Percentiles rank a stretch among this genome's conserved stretches.
Evolutionary conservation across 2,888 invertebrate species (phyloP).

Genomic region (Pandemis corylana): DNA sequence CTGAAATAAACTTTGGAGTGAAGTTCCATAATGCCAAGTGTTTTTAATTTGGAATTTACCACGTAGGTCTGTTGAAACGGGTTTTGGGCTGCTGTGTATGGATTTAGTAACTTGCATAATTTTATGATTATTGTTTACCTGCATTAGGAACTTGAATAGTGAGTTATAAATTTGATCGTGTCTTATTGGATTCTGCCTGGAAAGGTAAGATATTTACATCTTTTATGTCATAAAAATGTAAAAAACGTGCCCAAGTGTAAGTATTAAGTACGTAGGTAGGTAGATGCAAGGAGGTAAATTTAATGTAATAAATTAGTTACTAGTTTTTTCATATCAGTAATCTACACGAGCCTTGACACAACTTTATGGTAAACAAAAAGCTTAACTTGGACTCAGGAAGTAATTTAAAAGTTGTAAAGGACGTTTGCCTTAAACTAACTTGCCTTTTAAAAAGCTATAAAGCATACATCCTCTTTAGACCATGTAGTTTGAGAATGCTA

Average conservation of each 20-base stretch:
- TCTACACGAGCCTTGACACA: constrained; percentile 9
- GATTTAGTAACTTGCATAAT: constrained; percentile 63
- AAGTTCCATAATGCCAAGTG: constrained; percentile 45
- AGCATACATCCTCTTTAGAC: neutral
- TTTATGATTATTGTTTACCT: constrained; percentile 50
- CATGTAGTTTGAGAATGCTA: neutral
- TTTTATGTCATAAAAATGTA: constrained; percentile 3
- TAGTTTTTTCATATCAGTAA: neutral
- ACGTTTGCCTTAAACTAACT: neutral
- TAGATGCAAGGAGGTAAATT: too few relatives aligned
- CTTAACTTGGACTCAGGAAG: constrained; percentile 7
- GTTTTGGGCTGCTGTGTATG: constrained; percentile 57
- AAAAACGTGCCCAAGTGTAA: neutral
- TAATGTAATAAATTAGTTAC: too few relatives aligned
- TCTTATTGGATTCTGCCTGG: constrained; percentile 59
- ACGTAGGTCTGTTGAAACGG: constrained; percentile 50
- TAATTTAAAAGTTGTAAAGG: constrained; percentile 17
- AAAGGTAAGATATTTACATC: constrained; percentile 57
- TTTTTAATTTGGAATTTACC: constrained; percentile 40
- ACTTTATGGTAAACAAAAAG: constrained; percentile 9
- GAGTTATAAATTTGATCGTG: constrained; percentile 23
- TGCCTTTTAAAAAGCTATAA: constrained; percentile 7
- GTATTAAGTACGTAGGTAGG: neutral
- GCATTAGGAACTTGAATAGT: constrained; percentile 37
- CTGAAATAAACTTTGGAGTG: constrained; percentile 41